phyloP scores from a whole-genome alignment of 2,888 invertebrate species.

The Polymixis lichenea region DNA sequence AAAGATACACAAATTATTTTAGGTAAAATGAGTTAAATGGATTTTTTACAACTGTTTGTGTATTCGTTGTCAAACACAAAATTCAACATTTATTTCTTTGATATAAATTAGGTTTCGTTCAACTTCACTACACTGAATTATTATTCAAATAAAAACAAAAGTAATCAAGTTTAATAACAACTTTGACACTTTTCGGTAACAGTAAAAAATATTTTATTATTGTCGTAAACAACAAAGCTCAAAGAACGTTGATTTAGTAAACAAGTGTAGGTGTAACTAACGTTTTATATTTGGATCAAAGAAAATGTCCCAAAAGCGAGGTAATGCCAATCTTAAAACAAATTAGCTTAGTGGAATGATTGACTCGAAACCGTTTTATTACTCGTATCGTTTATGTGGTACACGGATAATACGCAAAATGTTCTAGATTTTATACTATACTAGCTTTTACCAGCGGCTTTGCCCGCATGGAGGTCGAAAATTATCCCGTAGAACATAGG shows the following conservation, averaged over 20 bases:
- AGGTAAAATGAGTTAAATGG: too few relatives aligned
- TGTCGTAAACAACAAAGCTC: slow-evolving; percentile 17
- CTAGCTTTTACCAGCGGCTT: background rate
- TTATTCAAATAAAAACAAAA: slow-evolving; percentile 30
- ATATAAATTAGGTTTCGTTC: background rate
- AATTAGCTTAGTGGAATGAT: background rate
- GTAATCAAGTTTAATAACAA: slow-evolving; percentile 30
- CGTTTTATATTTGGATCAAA: slow-evolving; percentile 19
- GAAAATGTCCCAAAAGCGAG: slow-evolving; percentile 1
- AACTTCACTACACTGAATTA: background rate
- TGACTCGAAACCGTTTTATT: slow-evolving; percentile 3
- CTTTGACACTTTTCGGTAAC: slow-evolving; percentile 12
- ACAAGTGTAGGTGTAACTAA: slow-evolving; percentile 22
- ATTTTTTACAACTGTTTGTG: too few relatives aligned
- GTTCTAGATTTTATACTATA: too few relatives aligned
- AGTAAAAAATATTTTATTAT: slow-evolving; percentile 9
- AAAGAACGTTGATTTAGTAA: slow-evolving; percentile 15
- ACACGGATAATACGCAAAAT: too few relatives aligned
- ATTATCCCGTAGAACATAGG: too few relatives aligned
- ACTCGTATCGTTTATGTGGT: background rate
- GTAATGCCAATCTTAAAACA: slow-evolving; percentile 21
- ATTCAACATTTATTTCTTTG: background rate
- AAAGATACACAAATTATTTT: too few relatives aligned
- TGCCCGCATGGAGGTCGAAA: too few relatives aligned
- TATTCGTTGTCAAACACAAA: background rate